Conservation (phyloP, 2,113 vertebrate species). For the Ciconia boyciana region DNA sequence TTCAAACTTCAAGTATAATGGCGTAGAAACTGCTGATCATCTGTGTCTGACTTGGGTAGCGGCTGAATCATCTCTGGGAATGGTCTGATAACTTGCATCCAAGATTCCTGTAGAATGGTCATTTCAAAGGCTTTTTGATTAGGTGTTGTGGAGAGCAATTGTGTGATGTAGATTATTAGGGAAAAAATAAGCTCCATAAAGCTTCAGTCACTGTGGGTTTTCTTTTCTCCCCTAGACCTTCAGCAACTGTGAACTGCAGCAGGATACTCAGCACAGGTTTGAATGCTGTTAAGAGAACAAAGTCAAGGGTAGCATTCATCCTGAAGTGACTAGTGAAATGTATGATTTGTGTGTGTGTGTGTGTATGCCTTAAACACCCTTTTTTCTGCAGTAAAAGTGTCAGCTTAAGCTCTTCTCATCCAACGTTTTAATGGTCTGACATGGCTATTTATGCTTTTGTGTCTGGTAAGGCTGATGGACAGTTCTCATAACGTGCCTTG, state of each 20-base stretch:
- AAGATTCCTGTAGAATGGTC: not conserved
- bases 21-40: not conserved
- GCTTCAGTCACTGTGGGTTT: not conserved
- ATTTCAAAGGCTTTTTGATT: constrained; percentile 18
- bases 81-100: not conserved
- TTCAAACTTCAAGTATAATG: not conserved
- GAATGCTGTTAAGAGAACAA: not conserved
- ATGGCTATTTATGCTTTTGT: not conserved
- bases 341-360: not conserved
- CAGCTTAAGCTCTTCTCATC: not conserved
- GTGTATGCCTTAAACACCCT: not conserved
- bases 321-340: not conserved
- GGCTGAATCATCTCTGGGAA: not conserved
- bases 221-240: not conserved
- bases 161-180: not conserved
- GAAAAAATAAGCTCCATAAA: not conserved
- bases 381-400: not conserved
- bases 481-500: not conserved
- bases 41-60: not conserved
- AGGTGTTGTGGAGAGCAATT: not conserved
- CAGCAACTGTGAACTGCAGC: not conserved
- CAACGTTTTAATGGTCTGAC: not conserved
- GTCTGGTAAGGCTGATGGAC: not conserved
- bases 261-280: not conserved
- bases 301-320: not conserved